Conservation (phyloP, 2,888 invertebrate genomes). For the Scelioninae gen. 1 region DNA sequence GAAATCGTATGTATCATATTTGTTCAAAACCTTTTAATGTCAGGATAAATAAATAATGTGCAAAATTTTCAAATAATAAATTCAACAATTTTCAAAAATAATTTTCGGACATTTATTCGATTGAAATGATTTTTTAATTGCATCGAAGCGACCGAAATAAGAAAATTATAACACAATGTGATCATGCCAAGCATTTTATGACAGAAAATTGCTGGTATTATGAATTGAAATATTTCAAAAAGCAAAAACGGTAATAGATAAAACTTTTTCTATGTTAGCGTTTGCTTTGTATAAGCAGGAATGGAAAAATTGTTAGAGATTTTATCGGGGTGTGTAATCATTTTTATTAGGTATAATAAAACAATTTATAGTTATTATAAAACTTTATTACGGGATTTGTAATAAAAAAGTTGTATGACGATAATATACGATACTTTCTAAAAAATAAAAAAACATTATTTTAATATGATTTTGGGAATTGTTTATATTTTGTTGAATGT, state of each 20-base stretch:
- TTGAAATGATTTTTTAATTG: conserved; percentile 33
- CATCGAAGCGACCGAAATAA: conserved; percentile 28
- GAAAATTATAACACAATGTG: conserved; percentile 17
- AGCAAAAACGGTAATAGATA: background rate
- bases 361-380: background rate
- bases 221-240: conserved; percentile 7
- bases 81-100: background rate
- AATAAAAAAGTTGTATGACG: background rate
- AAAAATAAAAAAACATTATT: background rate
- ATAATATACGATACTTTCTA: background rate
- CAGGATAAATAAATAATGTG: background rate
- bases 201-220: conserved; percentile 1
- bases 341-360: background rate
- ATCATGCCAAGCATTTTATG: conserved; percentile 13
- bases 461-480: background rate
- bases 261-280: background rate
- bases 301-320: background rate
- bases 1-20: too few species aligned
- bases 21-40: too few species aligned
- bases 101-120: conserved; percentile 12
- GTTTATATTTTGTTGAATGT: too few species aligned
- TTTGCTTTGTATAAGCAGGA: background rate
- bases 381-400: background rate
- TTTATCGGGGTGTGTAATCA: background rate
- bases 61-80: background rate